Conservation (phyloP, 2,888 invertebrate species). For the Elysia crispata region DNA sequence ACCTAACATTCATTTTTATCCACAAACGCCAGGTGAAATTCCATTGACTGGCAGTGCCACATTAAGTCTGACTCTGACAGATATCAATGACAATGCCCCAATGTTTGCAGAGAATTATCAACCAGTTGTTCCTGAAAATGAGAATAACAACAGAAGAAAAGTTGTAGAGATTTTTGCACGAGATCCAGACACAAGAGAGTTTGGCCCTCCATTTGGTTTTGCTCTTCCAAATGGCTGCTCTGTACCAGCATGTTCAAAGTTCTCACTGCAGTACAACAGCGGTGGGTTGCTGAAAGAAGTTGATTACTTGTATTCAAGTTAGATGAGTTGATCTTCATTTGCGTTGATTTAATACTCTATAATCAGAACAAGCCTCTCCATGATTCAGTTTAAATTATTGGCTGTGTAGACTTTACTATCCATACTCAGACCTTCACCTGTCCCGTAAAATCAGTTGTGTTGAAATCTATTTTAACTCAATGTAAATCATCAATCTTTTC, state of each 20-base stretch:
- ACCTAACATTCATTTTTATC: background rate
- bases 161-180: constrained; percentile 65
- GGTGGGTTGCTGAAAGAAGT: constrained; percentile 49
- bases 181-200: constrained; percentile 70
- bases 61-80: constrained; percentile 92
- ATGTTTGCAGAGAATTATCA: constrained; percentile 84
- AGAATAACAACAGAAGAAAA: background rate
- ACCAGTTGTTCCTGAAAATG: constrained; percentile 59
- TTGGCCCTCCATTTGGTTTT: constrained; percentile 86
- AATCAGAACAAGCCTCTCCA: no score
- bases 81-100: constrained; percentile 98
- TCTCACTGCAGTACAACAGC: constrained; percentile 38
- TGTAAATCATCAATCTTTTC: no score
- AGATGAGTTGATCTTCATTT: no score
- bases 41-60: constrained; percentile 87
- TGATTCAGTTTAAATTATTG: no score
- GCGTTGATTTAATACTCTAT: no score
- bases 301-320: background rate
- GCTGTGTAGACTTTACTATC: no score
- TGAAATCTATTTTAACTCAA: no score
- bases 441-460: no score
- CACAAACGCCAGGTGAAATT: constrained; percentile 62
- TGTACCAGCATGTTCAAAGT: constrained; percentile 41
- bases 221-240: constrained; percentile 25
- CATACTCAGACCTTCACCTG: no score